These are phyloP conservation scores for Rhinopithecus roxellana DNA, from an alignment of 2,113 vertebrate species.

Conservation along the genomic window DNA sequence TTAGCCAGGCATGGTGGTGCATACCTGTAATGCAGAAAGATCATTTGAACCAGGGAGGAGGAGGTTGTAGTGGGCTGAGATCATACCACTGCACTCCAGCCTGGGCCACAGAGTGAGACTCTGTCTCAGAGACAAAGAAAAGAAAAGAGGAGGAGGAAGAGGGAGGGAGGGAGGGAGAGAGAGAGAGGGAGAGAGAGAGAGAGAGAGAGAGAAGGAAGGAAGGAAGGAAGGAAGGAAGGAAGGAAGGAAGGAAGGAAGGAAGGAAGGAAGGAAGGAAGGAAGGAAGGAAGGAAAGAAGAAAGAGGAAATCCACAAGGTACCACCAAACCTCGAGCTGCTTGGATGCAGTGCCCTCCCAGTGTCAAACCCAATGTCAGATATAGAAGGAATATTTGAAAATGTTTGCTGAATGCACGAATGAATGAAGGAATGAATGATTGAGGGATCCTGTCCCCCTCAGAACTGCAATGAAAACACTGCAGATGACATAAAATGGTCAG, in stretches of 20 bases:
- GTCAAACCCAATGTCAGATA: neutral
- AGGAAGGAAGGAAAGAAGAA: fast-evolving
- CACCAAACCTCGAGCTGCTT: neutral
- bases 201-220: too few relatives aligned
- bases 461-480: neutral
- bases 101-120: too few relatives aligned
- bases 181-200: fast-evolving
- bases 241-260: too few relatives aligned
- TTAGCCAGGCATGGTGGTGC: too few relatives aligned
- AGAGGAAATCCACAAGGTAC: neutral
- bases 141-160: too few relatives aligned
- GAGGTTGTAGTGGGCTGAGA: too few relatives aligned
- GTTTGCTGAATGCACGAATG: neutral
- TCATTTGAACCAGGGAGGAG: too few relatives aligned
- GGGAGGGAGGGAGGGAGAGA: fast-evolving
- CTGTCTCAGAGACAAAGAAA: too few relatives aligned
- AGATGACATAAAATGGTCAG: neutral
- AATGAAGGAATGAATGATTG: neutral
- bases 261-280: too few relatives aligned
- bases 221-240: fast-evolving
- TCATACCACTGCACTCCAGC: too few relatives aligned
- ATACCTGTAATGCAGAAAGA: too few relatives aligned
- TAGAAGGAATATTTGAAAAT: neutral
- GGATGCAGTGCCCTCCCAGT: neutral
- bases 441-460: neutral